Conservation (phyloP, 2,797 vertebrate species). For the Vultur gryphus region DNA sequence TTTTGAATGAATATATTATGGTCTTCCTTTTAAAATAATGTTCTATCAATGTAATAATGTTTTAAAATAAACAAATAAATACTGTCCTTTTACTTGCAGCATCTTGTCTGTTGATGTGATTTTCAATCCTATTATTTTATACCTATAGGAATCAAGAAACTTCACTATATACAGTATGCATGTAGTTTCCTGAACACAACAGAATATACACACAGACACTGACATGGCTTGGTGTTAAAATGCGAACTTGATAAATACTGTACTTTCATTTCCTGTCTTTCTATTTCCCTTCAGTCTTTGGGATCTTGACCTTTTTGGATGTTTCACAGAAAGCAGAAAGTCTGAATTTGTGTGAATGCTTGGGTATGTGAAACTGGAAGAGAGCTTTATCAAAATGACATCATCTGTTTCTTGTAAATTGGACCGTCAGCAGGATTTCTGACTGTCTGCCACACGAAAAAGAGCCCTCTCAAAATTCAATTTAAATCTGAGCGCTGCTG, state of each 20-base stretch:
- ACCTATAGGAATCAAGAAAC: neutral
- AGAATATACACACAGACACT: neutral
- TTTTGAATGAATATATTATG: conserved; percentile 71
- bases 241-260: neutral
- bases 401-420: conserved; percentile 54
- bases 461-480: conserved; percentile 28
- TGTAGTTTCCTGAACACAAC: neutral
- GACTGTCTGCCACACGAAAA: conserved; percentile 40
- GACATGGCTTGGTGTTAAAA: neutral
- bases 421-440: conserved; percentile 64
- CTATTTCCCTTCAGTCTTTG: neutral
- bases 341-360: conserved; percentile 32
- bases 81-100: conserved; percentile 58
- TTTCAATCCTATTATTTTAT: neutral
- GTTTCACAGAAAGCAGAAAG: conserved; percentile 27
- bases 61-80: conserved; percentile 69
- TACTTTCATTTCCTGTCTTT: neutral
- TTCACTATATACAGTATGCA: neutral
- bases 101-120: conserved; percentile 3
- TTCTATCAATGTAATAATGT: conserved; percentile 64
- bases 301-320: conserved; percentile 2
- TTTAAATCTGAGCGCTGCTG: conserved; percentile 43
- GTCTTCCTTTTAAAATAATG: conserved; percentile 63
- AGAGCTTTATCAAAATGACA: conserved; percentile 60
- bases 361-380: conserved; percentile 34